Evolutionary conservation across 2,797 vertebrate species (phyloP), one percentile per base, ranked within the genome.

Genomic region (Macroramphosus scolopax): DNA sequence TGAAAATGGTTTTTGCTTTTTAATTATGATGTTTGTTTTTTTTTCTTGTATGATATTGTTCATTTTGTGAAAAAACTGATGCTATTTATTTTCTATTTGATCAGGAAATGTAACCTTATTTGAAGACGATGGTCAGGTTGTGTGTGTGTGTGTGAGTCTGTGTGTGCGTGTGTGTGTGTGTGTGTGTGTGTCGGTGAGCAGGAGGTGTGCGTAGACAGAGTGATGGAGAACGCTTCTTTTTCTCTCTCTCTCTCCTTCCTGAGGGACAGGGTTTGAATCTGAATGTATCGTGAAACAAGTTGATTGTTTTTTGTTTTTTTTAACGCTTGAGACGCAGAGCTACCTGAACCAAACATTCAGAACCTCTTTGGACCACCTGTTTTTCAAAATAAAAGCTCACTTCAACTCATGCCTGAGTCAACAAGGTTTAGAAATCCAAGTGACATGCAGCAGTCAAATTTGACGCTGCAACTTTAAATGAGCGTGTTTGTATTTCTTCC

Each of bases 51-150:
- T 72, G 63, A 80, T 75, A 60, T 81, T 68, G 72, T 73, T 85
- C 66, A 77, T 83, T 84, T 82, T 82, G 77, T 78, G 75, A 36
- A 78, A 75, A 77, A 80, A 46, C 68, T 72, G 79, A 78, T 81
- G 65, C 63, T 84, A 85, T 84, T 89, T 83, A 84, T 86, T 88
- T 86, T 83, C 65, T 77, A 82, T 86, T 84, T 70, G 68, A 82
- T 79, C 79, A 82, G 75, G 73, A 86, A 81, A 75, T 81, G 78
- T 81, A 80, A 83, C 55, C 62, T 80, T 79, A 77, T 77, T 78
- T 75, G 80, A 80, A 48, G 65, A 73, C 42, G 75, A 77, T 40
- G 68, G 77, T 77, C 62, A 79, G 81, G 77, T 59, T 82, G 84
- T 84, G 73, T 54, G 13, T 54, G 76, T 22, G 68, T 30, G 65